Evolutionary conservation across 92 coral and sea anemone genomes (phyloP).

Genomic region (Epizoanthus rinbou): DNA sequence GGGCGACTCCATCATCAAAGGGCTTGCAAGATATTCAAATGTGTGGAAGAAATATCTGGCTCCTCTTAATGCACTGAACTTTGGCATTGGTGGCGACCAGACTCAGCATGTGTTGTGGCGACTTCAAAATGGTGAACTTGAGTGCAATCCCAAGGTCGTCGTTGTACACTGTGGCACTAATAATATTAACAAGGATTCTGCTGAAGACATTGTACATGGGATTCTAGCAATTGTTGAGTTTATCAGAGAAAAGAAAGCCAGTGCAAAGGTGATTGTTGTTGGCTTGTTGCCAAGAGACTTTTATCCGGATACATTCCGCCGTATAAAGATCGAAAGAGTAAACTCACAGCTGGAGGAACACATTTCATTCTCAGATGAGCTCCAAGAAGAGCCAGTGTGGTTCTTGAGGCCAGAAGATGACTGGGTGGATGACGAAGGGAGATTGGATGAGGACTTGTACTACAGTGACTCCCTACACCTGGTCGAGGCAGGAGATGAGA

Average conservation of each 20-base stretch:
- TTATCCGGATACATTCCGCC: conserved; percentile 60
- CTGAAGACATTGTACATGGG: conserved; percentile 89
- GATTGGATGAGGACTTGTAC: conserved; percentile 73
- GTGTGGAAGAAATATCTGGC: conserved; percentile 85
- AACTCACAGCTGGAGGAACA: conserved; percentile 80
- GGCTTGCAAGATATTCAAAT: conserved; percentile 84
- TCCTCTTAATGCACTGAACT: conserved; percentile 78
- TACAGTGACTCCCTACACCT: conserved; percentile 88
- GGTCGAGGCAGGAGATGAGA: conserved; percentile 87
- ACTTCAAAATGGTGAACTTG: conserved; percentile 87
- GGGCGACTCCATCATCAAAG: conserved; percentile 93
- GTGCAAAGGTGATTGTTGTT: conserved; percentile 67
- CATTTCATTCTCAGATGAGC: conserved; percentile 84
- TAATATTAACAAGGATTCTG: conserved; percentile 80
- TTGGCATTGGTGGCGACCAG: conserved; percentile 95
- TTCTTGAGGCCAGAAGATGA: conserved; percentile 91
- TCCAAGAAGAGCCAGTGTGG: conserved; percentile 66
- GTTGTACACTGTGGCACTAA: conserved; percentile 97
- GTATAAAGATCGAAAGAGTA: conserved; percentile 70
- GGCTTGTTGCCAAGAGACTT: conserved; percentile 94
- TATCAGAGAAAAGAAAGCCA: conserved; percentile 65
- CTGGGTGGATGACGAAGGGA: conserved; percentile 82
- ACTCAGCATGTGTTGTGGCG: conserved; percentile 98
- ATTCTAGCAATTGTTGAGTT: conserved; percentile 83
- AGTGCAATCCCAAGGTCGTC: conserved; percentile 72